Conservation (phyloP, 2,888 invertebrate genomes). For the Apodemia zela region DNA sequence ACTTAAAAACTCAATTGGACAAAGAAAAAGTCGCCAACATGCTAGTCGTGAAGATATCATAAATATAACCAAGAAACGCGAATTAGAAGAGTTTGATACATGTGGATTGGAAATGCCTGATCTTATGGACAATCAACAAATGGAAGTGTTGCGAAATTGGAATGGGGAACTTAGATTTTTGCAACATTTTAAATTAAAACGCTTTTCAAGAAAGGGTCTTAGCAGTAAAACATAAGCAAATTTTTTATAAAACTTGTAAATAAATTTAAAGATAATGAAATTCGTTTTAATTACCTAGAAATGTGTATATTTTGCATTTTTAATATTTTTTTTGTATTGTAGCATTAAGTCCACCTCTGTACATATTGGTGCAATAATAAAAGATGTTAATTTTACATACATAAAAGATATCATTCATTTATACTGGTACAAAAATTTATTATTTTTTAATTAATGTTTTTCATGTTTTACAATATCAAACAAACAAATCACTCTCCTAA, state of each 20-base stretch:
- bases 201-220: conserved; percentile 66
- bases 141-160: conserved; percentile 82
- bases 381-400: too few species aligned
- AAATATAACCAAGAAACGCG: conserved; percentile 86
- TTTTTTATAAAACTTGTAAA: conserved; percentile 8
- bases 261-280: neutral
- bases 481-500: too few species aligned
- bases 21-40: conserved; percentile 88
- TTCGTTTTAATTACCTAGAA: neutral
- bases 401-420: too few species aligned
- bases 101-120: conserved; percentile 91
- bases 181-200: conserved; percentile 83
- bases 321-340: too few species aligned
- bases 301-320: too few species aligned
- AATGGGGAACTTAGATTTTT: conserved; percentile 84
- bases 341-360: too few species aligned
- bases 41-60: conserved; percentile 89
- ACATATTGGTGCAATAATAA: too few species aligned
- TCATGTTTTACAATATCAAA: too few species aligned
- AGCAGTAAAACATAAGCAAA: conserved; percentile 31
- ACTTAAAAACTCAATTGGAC: conserved; percentile 88
- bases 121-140: conserved; percentile 80
- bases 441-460: too few species aligned
- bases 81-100: conserved; percentile 86
- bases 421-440: too few species aligned